Evolutionary conservation across 2,113 vertebrate species (phyloP).

Genomic region (Tyrannus savana): DNA sequence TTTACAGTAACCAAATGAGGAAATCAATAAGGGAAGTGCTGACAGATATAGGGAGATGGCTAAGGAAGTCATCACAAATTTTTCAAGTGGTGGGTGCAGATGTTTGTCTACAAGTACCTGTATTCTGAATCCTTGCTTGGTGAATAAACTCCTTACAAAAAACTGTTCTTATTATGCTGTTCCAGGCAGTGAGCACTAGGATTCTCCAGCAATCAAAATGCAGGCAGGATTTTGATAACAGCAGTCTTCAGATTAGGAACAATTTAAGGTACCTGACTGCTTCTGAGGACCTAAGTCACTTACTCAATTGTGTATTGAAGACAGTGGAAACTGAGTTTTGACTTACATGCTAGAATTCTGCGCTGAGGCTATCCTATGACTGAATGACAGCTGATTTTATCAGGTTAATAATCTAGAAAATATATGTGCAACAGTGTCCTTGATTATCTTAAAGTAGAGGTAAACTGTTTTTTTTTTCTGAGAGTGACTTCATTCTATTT

Average conservation of each 20-base stretch:
- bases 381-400: neutral
- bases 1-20: neutral
- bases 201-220: neutral
- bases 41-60: neutral
- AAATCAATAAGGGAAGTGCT: neutral
- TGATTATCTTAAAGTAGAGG: neutral
- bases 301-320: neutral
- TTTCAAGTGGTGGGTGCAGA: neutral
- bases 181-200: neutral
- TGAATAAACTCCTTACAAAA: neutral
- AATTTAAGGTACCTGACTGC: neutral
- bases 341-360: neutral
- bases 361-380: neutral
- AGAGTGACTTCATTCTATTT: neutral
- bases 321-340: neutral
- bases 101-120: neutral
- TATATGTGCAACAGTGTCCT: neutral
- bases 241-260: neutral
- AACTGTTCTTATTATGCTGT: neutral
- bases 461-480: neutral
- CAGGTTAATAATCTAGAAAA: neutral
- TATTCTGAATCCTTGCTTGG: neutral
- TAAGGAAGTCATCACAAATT: neutral
- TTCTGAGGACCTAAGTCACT: neutral
- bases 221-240: neutral